phyloP scores from a whole-genome alignment of 2,888 invertebrate genomes.

The Andrena haemorrhoa region DNA sequence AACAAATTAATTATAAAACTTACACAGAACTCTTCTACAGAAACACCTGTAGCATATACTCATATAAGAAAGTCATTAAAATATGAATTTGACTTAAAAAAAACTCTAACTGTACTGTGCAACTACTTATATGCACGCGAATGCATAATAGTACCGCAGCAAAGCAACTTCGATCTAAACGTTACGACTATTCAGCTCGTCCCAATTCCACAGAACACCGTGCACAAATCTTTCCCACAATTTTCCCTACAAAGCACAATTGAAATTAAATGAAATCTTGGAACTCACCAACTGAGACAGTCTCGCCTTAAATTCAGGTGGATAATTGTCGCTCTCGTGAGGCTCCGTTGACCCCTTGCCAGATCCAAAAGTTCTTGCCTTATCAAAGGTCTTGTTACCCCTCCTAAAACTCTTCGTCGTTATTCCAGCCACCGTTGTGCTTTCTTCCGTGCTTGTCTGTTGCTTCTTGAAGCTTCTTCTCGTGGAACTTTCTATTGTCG shows the following conservation, averaged over 20 bases:
- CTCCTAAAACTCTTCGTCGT: constrained; percentile 65
- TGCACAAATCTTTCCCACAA: neutral
- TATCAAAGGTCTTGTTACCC: constrained; percentile 74
- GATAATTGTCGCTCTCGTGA: constrained; percentile 81
- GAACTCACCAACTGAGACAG: constrained; percentile 80
- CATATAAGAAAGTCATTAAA: too few species aligned
- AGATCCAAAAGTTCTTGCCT: constrained; percentile 39
- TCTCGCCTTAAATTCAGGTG: constrained; percentile 81
- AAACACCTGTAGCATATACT: too few species aligned
- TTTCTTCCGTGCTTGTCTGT: constrained; percentile 54
- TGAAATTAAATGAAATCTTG: constrained; percentile 6
- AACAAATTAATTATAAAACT: neutral
- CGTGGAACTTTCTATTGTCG: constrained; percentile 42
- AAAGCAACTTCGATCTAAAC: too few species aligned
- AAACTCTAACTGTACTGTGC: too few species aligned
- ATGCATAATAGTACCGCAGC: too few species aligned
- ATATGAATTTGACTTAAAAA: too few species aligned
- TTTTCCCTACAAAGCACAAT: neutral
- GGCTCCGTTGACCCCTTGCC: constrained; percentile 58
- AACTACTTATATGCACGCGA: too few species aligned
- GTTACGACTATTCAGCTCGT: too few species aligned
- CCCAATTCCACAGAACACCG: neutral
- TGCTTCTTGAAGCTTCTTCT: constrained; percentile 64
- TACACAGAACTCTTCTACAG: too few species aligned
- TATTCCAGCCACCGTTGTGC: constrained; percentile 17